These are phyloP conservation scores for Echinops telfairi DNA, from an alignment of 2,113 vertebrate species.

Conservation along the genomic window DNA sequence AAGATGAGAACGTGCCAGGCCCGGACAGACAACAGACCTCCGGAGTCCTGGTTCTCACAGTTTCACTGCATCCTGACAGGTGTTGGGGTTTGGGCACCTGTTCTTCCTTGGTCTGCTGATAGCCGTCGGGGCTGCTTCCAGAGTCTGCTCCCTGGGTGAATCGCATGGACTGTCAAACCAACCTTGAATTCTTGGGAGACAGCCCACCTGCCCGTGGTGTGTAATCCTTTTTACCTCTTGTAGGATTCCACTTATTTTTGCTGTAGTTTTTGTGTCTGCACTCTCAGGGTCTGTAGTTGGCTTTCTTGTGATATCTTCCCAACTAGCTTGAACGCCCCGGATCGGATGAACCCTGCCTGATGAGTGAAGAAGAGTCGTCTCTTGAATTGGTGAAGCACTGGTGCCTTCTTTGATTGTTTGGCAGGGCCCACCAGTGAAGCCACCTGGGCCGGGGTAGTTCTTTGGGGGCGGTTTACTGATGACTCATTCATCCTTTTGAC, in stretches of 20 bases:
- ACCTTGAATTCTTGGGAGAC: fast-evolving
- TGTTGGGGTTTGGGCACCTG: fast-evolving
- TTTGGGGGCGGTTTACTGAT: too few species aligned
- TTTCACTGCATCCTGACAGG: neutral
- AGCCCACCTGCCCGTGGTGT: fast-evolving
- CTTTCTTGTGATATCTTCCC: fast-evolving
- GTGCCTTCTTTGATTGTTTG: neutral
- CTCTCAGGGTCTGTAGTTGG: fast-evolving
- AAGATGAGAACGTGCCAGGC: neutral
- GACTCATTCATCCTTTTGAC: fast-evolving
- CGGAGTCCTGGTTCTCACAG: neutral
- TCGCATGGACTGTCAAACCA: fast-evolving
- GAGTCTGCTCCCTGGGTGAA: fast-evolving
- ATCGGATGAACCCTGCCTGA: fast-evolving
- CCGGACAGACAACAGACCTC: neutral
- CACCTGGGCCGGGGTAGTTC: too few species aligned
- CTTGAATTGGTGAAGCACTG: fast-evolving
- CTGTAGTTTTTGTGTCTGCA: fast-evolving
- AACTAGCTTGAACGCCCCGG: too few species aligned
- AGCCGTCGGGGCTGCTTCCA: fast-evolving
- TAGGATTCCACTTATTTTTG: fast-evolving
- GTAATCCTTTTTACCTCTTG: fast-evolving
- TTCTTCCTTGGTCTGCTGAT: fast-evolving
- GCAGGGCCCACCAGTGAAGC: fast-evolving
- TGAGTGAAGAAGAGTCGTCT: fast-evolving